phyloP scores from a whole-genome alignment of 2,888 invertebrate genomes.

The Lepidocyrtoides sp. region DNA sequence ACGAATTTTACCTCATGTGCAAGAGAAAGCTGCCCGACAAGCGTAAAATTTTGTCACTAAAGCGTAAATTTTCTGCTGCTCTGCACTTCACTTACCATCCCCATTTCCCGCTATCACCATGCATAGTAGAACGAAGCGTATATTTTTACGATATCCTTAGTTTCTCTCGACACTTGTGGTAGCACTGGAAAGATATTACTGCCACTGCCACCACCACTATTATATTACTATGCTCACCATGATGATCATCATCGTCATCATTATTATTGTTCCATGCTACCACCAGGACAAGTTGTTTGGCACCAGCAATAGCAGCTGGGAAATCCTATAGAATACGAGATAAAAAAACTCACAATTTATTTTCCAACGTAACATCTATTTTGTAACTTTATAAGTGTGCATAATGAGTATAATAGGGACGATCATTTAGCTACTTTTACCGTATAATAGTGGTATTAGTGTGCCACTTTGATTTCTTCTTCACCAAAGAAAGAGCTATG shows the following conservation, averaged over 20 bases:
- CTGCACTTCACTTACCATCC: background rate
- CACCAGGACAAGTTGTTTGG: background rate
- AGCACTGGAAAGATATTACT: too few relatives aligned
- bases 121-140: background rate
- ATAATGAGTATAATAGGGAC: constrained; percentile 24
- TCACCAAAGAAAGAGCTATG: too few relatives aligned
- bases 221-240: background rate
- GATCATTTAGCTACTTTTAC: background rate
- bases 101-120: too few relatives aligned
- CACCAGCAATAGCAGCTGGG: background rate
- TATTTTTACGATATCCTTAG: background rate
- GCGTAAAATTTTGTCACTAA: constrained; percentile 52
- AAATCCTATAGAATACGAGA: background rate
- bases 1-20: background rate
- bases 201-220: background rate
- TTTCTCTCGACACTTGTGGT: background rate
- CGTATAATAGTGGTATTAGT: background rate
- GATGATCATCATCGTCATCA: background rate
- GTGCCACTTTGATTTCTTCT: background rate
- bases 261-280: background rate
- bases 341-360: background rate
- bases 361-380: background rate
- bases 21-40: background rate
- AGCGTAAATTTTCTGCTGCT: constrained; percentile 50
- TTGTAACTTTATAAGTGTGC: constrained; percentile 38